phyloP scores from a whole-genome alignment of 2,797 vertebrate genomes.

The Mionectes olivaceus region DNA sequence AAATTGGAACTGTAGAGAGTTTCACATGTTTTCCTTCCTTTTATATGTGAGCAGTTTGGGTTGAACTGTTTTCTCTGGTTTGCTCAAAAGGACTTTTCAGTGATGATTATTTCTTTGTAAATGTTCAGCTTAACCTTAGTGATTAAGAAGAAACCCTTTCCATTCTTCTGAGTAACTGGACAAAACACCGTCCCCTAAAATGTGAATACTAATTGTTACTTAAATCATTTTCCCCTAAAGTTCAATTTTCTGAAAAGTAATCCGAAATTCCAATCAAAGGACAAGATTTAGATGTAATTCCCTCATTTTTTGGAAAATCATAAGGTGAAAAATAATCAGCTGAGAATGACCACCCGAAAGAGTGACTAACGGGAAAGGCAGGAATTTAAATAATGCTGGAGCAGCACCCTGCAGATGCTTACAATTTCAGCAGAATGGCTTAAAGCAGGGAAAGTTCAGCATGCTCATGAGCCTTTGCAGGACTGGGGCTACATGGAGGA shows the following conservation, averaged over 20 bases:
- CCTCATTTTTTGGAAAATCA: not conserved
- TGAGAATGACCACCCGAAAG: slow-evolving; percentile 7
- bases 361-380: slow-evolving; percentile 34
- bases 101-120: not conserved
- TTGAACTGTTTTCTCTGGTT: not conserved
- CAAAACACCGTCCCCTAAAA: not conserved
- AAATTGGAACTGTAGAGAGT: not conserved
- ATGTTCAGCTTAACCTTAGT: not conserved
- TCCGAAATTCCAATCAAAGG: not conserved
- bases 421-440: not conserved
- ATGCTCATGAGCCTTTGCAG: not conserved
- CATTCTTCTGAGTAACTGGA: not conserved
- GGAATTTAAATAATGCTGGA: slow-evolving; percentile 39
- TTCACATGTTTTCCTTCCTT: not conserved
- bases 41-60: not conserved
- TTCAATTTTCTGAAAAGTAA: not conserved
- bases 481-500: not conserved
- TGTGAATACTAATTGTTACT: not conserved
- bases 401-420: not conserved
- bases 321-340: not conserved
- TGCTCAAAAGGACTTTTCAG: not conserved
- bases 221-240: not conserved
- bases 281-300: not conserved
- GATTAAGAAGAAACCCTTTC: not conserved
- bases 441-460: slow-evolving; percentile 6